Evolutionary conservation across 2,888 invertebrate genomes (phyloP), one percentile per base, ranked within the genome.

Genomic region (Zelleria hepariella): DNA sequence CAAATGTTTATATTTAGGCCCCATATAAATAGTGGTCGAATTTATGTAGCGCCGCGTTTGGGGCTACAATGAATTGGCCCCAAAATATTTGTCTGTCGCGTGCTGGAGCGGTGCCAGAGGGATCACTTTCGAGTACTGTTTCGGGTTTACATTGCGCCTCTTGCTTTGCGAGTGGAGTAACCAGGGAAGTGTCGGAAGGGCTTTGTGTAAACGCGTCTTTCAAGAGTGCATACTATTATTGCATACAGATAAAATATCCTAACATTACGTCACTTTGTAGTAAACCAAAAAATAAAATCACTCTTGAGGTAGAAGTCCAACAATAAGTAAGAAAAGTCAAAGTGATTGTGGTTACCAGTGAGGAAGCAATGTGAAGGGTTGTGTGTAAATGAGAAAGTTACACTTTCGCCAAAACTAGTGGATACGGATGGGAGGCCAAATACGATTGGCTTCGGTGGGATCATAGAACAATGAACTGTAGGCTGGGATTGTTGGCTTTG

Each of bases 71-170:
- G 82, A 78, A 82, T 85, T 80, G 78, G 68, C 80, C 74, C 75
- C 77, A 78, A 86, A 86, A 86, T 84, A 83, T 86, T 85, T 80
- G 86, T 86, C 86, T 84, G 82, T 81, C 21, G 70, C 69, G 32
- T 24, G 42, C 77, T 88, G 88, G 87, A 82, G 58, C 58, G 60
- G 55, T 63, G 85, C 88, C 88, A 88, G 78, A 74, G 71, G 80
- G 80, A 82, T 87, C 85, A 86, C 32, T 42, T 42, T 42, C 32
- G 15, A 10, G 15, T 15, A 42, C 15, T 42, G 84, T 88, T 83
- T 86, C 85, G 75, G 71, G 32, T 42, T 42, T 42, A 42, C 32
- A 15, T 42, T 42, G 32, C 32, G 32, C 15, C 15, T 10, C 2
- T 15, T 42, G 32, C 32, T 3, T 15, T 42, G 32, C 32, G 2